Evolutionary conservation across 2,113 vertebrate species (phyloP).

Genomic region (Hydropotes inermis): DNA sequence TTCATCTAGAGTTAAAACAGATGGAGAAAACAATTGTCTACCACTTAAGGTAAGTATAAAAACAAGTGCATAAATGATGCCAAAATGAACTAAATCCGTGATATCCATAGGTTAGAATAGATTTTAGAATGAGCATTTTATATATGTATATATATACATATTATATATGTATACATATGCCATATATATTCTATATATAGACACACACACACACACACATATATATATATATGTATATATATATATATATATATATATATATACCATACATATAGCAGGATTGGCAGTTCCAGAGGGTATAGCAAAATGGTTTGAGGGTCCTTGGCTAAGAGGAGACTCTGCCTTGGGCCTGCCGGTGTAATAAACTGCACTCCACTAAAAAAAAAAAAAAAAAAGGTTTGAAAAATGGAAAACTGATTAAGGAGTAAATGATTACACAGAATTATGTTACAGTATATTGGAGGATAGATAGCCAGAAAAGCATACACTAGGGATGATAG

Average conservation of each 20-base stretch:
- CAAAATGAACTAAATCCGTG: not conserved
- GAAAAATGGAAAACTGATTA: not conserved
- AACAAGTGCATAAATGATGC: not conserved
- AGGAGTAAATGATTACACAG: not conserved
- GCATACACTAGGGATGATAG: no score
- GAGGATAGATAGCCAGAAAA: not conserved
- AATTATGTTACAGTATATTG: not conserved
- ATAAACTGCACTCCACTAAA: no score
- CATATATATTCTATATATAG: not conserved
- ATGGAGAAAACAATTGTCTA: not conserved
- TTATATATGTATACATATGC: not conserved
- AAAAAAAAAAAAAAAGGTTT: not conserved
- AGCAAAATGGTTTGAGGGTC: not conserved
- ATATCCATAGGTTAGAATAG: not conserved
- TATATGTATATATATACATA: not conserved
- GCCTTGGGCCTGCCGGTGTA: no score
- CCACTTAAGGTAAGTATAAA: not conserved
- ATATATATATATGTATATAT: rapidly evolving
- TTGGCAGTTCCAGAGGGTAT: not conserved
- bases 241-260: not conserved
- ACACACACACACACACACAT: rapidly evolving
- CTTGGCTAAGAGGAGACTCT: no score
- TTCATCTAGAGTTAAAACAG: not conserved
- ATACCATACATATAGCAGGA: not conserved
- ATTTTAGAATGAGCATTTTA: not conserved